Conservation (phyloP, 2,113 vertebrate species). For the Lathamus discolor region DNA sequence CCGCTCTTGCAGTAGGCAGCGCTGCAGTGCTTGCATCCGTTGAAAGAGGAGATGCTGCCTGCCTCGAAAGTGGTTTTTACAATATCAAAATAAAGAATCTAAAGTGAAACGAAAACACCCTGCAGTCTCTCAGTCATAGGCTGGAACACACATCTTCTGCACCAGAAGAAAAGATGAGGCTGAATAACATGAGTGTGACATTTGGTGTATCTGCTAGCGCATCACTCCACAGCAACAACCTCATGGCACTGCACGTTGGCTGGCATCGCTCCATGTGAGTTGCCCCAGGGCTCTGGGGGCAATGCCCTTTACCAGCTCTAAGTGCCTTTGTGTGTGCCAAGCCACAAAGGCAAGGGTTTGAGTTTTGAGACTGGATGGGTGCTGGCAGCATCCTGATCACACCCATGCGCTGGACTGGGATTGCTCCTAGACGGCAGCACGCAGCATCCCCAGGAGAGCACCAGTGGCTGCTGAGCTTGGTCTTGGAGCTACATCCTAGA, state of each 20-base stretch:
- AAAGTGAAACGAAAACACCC: background rate
- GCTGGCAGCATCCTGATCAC: background rate
- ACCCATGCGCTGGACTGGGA: accelerated
- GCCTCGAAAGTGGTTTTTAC: background rate
- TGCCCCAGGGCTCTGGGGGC: background rate
- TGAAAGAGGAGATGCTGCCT: background rate
- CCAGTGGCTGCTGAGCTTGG: background rate
- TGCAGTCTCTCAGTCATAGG: background rate
- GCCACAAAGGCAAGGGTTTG: background rate
- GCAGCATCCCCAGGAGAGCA: background rate
- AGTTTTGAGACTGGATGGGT: background rate
- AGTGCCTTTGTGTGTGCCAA: background rate
- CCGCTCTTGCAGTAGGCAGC: accelerated
- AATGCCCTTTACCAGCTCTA: background rate
- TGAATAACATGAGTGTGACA: background rate
- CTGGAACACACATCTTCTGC: background rate
- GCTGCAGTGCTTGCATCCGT: background rate
- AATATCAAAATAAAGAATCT: background rate
- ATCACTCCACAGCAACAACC: background rate
- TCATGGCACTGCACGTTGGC: accelerated
- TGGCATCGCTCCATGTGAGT: accelerated
- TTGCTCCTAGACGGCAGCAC: background rate
- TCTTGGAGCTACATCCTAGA: background rate
- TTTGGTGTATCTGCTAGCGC: background rate
- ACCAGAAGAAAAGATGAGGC: background rate